Evolutionary conservation across 2,113 vertebrate genomes (phyloP).

Genomic region (Platycercus adscitus): DNA sequence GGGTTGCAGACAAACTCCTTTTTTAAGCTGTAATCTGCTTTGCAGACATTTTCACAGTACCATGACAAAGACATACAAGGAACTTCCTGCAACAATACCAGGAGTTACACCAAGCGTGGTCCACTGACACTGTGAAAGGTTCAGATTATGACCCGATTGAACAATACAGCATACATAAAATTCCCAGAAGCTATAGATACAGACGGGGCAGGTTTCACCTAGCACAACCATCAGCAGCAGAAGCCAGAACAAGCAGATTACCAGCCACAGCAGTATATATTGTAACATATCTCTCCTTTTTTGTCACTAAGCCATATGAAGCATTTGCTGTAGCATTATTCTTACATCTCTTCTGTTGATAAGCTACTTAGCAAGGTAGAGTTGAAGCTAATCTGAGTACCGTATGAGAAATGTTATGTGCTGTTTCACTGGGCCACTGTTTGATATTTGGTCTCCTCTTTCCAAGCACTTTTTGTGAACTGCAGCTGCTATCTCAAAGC

Average conservation of each 20-base stretch:
- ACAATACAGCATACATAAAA: background rate
- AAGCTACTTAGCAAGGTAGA: conserved; percentile 50
- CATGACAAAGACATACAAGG: background rate
- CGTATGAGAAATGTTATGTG: background rate
- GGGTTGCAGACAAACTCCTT: background rate
- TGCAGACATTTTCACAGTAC: background rate
- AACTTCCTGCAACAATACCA: background rate
- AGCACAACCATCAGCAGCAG: background rate
- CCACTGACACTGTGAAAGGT: background rate
- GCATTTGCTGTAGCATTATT: conserved; percentile 3
- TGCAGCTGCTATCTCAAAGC: background rate
- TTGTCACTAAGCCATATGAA: conserved; percentile 20
- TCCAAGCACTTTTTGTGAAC: background rate
- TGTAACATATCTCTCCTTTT: background rate
- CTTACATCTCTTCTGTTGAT: conserved; percentile 7
- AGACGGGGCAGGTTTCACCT: background rate
- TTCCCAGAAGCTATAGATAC: background rate
- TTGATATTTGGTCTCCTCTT: background rate
- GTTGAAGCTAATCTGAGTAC: background rate
- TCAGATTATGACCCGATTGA: background rate
- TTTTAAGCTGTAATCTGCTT: background rate
- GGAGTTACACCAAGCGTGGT: background rate
- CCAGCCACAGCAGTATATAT: background rate
- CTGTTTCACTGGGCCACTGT: background rate
- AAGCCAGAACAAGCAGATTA: background rate